A percentile compares a stretch with the other conserved stretches of the same genome.
These are phyloP conservation scores for Boulengeromyrus knoepffleri DNA, from an alignment of 2,113 vertebrate species.

Conservation along the genomic window DNA sequence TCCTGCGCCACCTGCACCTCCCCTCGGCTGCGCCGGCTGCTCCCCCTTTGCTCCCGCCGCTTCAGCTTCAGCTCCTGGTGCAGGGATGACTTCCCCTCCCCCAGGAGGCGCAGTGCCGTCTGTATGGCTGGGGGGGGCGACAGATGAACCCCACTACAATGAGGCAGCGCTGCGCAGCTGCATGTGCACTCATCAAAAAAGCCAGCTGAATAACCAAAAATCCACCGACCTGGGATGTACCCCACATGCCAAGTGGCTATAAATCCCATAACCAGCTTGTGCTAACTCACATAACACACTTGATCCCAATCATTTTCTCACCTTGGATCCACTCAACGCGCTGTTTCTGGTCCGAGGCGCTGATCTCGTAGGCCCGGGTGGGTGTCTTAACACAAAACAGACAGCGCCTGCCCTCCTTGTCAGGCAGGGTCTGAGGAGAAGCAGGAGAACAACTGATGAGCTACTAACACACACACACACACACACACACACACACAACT, in stretches of 20 bases:
- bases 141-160: not conserved
- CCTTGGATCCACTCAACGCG: slow-evolving; percentile 69
- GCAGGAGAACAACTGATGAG: not conserved
- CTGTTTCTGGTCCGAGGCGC: slow-evolving; percentile 60
- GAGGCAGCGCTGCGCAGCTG: not conserved
- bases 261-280: not conserved
- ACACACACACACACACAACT: not conserved
- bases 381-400: slow-evolving; percentile 65
- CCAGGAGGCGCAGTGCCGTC: slow-evolving; percentile 53
- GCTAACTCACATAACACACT: not conserved
- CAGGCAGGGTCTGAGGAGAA: slow-evolving; percentile 51
- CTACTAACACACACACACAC: not conserved
- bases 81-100: slow-evolving; percentile 50
- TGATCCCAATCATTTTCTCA: slow-evolving; percentile 29
- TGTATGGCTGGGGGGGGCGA: slow-evolving; percentile 48
- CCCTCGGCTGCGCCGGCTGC: slow-evolving; percentile 36
- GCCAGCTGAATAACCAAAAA: not conserved
- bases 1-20: slow-evolving; percentile 44
- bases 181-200: not conserved
- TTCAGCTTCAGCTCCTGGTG: slow-evolving; percentile 59
- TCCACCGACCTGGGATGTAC: not conserved
- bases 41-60: slow-evolving; percentile 52
- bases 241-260: not conserved
- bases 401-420: slow-evolving; percentile 65
- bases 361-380: slow-evolving; percentile 65